Evolutionary conservation across 2,797 vertebrate species (phyloP).

Genomic region (Chaetophractus vellerosus): DNA sequence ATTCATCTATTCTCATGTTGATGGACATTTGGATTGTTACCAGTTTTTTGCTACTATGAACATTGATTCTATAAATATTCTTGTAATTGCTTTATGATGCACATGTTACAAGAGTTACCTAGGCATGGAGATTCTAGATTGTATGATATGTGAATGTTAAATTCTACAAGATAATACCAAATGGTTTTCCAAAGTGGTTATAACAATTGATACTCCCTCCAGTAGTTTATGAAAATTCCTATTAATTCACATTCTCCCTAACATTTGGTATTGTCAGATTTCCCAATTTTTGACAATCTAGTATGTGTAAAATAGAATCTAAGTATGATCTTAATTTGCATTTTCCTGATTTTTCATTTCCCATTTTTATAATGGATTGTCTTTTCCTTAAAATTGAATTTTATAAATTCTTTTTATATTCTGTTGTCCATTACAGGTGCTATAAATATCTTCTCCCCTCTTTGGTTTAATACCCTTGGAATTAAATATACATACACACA

Average conservation of each 20-base stretch:
- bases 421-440: not conserved
- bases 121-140: not conserved
- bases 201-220: not conserved
- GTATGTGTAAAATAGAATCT: not conserved
- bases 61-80: not conserved
- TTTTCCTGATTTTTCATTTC: slow-evolving; percentile 31
- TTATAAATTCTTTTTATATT: not conserved
- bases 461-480: not conserved
- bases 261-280: not conserved
- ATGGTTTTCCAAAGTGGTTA: not conserved
- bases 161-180: slow-evolving; percentile 22
- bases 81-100: not conserved
- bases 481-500: not conserved
- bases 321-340: not conserved
- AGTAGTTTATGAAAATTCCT: not conserved
- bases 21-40: not conserved
- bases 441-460: slow-evolving; percentile 14
- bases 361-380: not conserved
- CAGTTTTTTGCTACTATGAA: slow-evolving; percentile 15
- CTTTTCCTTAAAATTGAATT: slow-evolving; percentile 25
- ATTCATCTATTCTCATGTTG: not conserved
- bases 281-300: not conserved
- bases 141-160: not conserved
- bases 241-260: not conserved
- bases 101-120: not conserved